Evolutionary conservation across 2,113 vertebrate genomes (phyloP), one percentile per base, ranked within the genome.

Genomic region (Ictidomys tridecemlineatus): DNA sequence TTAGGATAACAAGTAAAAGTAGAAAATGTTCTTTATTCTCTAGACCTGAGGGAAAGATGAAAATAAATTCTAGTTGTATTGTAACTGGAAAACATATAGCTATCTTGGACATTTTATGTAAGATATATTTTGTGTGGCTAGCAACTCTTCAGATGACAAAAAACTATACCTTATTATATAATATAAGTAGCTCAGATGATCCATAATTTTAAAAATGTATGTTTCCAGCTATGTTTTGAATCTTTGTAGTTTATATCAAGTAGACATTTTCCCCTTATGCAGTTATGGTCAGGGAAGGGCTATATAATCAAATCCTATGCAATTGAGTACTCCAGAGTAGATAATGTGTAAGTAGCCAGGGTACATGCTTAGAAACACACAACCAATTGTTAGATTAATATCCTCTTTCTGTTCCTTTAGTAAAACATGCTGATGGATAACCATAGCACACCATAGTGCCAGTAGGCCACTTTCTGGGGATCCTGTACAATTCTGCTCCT

Each of bases 211-310:
- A 2, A 65, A 77, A 77, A 87, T 65, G 17, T n/a, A 2, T 90
- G 74, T 73, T 95, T 95, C 13, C 30, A 83, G 28, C 24, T 69
- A 1, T 83, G 26, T 63, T 95, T 96, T 91, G 39, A 94, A 67
- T 85, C 32, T 93, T 91, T 96, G 69, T 86, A 37, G 45, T 89
- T 95, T 76, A 48, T 85, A 34, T 18, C 37, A 96, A 85, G 13
- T 58, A 16, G 12, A 11, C 13, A 89, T 28, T 37, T 95, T 91
- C 7, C 24, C 39, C 32, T 94, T 76, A 83, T 53, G 20, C 17
- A 69, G 0, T 91, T 93, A 58, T 53, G 14, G n/a, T 87, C n/a
- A 95, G 28, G 14, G 12, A 78, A 94, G 69, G 20, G 22, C 13
- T 30, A 39, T 48, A 61, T 63, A 93, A 82, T 34, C 39, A 89